Base-by-base conservation (phyloP, 2,888 invertebrate species). In the Pseudeuparius sepicola region DNA sequence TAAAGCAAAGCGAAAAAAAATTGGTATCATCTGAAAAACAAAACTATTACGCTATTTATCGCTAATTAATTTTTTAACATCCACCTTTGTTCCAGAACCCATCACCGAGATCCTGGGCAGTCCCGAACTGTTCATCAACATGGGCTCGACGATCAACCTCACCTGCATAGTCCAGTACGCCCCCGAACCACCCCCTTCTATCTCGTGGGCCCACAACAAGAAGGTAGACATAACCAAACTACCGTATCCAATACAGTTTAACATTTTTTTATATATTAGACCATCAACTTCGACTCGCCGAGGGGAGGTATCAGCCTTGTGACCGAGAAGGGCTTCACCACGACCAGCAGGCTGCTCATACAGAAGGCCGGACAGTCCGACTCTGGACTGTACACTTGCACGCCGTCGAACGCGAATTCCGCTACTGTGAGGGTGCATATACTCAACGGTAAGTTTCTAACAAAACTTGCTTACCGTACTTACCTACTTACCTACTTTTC, bases 271-370 rank as follows among this genome's bases (percentile, higher is more conserved):
- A n/a, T n/a, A n/a, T n/a, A n/a, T n/a, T n/a, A n/a, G n/a, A 75
- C 78, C 55, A 87, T 88, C 69, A 88, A 86, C 68, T 89, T 87
- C 64, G 87, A 88, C 65, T 87, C 88, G 37, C 84, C 85, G 18
- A 73, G 87, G 32, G 88, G 88, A 26, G 88, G 88, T 24, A 83
- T 88, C 64, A 85, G 84, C 52, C 68, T 88, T 51, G 83, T 88
- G 43, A 87, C 87, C 24, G 87, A 87, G 61, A 88, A 87, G 58
- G 86, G 86, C 34, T 71, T 75, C 40, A 73, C 83, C 51, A 87
- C 87, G 49, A 84, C 83, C 48, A 87, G 87, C 61, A 72, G 85
- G 26, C 69, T 88, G 39, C 67, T 88, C 41, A 84, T 87, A 44
- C 86, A 86, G 60, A 78, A 84, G 46, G 87, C 87, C 33, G 73